Evolutionary conservation across 37 sponge, comb jelly and placozoan species (phyloP).

Genomic region (Haliclona indistincta): DNA sequence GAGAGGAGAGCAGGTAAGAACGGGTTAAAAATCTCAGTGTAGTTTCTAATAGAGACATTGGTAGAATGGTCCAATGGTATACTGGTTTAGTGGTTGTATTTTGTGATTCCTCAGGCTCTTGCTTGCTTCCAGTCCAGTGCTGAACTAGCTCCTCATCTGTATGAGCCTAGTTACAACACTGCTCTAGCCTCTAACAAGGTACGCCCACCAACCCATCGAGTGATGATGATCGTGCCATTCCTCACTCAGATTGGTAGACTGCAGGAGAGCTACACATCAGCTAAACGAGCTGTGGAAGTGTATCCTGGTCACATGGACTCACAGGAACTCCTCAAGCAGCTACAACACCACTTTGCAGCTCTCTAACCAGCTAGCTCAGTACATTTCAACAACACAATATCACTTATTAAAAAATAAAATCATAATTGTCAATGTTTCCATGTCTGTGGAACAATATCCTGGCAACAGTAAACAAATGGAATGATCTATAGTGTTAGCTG

Average conservation of each 20-base stretch:
- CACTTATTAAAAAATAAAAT: no score
- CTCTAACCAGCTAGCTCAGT: conserved; percentile 51
- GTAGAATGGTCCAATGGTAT: background rate
- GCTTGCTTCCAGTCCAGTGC: conserved; percentile 85
- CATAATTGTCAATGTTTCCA: no score
- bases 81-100: background rate
- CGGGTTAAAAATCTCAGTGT: background rate
- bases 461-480: no score
- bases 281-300: conserved; percentile 68
- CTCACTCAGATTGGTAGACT: conserved; percentile 79
- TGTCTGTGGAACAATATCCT: no score
- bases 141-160: conserved; percentile 67
- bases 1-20: conserved; percentile 75
- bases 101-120: conserved; percentile 56
- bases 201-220: background rate
- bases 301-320: conserved; percentile 94
- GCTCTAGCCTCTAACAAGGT: conserved; percentile 81
- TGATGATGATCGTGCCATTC: background rate
- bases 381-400: no score
- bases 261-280: conserved; percentile 81
- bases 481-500: no score
- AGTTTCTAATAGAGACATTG: background rate
- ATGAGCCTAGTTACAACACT: conserved; percentile 94
- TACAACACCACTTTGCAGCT: conserved; percentile 89
- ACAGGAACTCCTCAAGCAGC: conserved; percentile 74